Conservation (phyloP, 1,140 invertebrate genomes). For the Achatina immaculata region DNA sequence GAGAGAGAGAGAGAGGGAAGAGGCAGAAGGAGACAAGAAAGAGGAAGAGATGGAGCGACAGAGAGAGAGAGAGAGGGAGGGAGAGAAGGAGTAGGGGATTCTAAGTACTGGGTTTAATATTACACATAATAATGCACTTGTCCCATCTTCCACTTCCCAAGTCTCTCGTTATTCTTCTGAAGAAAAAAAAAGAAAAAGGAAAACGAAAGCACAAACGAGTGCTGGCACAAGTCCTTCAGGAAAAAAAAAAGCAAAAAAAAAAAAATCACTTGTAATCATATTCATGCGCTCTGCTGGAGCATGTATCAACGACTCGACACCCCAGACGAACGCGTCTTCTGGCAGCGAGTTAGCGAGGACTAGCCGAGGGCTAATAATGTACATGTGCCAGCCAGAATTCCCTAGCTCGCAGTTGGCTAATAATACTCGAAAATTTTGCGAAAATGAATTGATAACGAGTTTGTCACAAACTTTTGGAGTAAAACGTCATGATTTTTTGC, state of each 20-base stretch:
- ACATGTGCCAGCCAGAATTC: constrained; percentile 18
- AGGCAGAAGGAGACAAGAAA: not conserved
- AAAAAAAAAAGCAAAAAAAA: too few species aligned
- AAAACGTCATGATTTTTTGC: constrained; percentile 24
- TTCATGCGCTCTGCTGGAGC: not conserved
- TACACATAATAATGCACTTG: too few species aligned
- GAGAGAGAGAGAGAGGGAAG: constrained; percentile 19
- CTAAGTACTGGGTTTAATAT: not conserved
- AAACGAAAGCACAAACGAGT: not conserved
- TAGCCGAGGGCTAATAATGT: constrained; percentile 23
- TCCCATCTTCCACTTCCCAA: too few species aligned
- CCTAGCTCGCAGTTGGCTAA: constrained; percentile 5
- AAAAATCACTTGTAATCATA: constrained; percentile 2
- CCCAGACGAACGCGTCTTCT: not conserved
- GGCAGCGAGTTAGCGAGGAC: not conserved
- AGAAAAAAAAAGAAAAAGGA: not conserved
- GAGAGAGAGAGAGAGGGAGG: constrained; percentile 33
- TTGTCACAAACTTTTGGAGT: constrained; percentile 13
- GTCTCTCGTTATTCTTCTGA: not conserved
- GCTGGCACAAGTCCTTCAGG: not conserved
- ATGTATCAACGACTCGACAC: not conserved
- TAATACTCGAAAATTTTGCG: constrained; percentile 3
- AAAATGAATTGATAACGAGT: constrained; percentile 26
- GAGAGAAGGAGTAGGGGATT: constrained; percentile 22
- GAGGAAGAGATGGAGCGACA: not conserved